Evolutionary conservation across 2,113 vertebrate genomes (phyloP).

Genomic region (Lagopus muta): DNA sequence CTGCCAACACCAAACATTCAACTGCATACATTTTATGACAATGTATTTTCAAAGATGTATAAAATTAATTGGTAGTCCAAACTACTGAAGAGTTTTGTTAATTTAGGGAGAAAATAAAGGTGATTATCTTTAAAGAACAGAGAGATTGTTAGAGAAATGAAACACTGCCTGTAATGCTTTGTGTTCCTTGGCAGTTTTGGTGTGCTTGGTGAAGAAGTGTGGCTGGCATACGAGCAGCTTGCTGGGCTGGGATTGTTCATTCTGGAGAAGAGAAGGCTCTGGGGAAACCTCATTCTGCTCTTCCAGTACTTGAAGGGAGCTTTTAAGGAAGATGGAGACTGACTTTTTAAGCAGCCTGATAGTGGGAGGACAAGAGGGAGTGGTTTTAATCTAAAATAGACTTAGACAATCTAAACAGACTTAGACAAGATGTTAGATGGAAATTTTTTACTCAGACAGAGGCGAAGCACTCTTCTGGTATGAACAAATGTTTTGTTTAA

Average conservation of each 20-base stretch:
- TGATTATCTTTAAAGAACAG: not conserved
- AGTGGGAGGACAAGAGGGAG: not conserved
- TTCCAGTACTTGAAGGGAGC: not conserved
- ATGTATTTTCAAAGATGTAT: not conserved
- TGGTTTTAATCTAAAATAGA: not conserved
- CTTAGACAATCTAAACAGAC: not conserved
- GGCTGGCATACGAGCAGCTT: not conserved
- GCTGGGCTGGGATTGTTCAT: not conserved
- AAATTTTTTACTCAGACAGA: not conserved
- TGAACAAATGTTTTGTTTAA: constrained; percentile 10
- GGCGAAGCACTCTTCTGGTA: not conserved
- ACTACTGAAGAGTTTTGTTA: not conserved
- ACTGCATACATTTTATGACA: not conserved
- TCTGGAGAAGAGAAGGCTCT: not conserved
- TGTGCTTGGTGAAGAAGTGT: not conserved
- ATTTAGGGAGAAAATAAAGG: not conserved
- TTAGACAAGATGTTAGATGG: not conserved
- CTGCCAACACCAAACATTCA: not conserved
- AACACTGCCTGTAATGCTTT: not conserved
- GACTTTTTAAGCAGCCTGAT: not conserved
- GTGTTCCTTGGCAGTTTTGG: not conserved
- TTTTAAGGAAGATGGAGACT: not conserved
- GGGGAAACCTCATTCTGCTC: not conserved
- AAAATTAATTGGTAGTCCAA: not conserved
- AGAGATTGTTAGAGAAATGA: not conserved